Percentiles rank a stretch among this genome's conserved stretches.
Evolutionary conservation across 2,888 invertebrate species (phyloP).

Genomic region (Protonemura montana): DNA sequence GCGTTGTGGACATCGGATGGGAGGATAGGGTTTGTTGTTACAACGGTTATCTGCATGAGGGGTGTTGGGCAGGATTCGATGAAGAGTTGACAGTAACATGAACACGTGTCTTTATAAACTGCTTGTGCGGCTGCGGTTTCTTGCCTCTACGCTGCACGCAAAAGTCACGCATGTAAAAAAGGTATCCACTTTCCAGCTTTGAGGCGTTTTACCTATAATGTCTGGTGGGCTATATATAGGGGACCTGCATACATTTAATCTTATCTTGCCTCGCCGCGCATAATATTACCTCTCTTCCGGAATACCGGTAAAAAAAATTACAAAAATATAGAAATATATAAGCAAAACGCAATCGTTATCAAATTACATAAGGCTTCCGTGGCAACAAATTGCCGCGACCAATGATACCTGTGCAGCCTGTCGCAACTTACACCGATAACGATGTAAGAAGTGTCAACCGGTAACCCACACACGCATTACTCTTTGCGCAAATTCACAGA

Average conservation of each 20-base stretch:
- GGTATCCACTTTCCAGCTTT: too few species aligned
- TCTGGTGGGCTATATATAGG: background rate
- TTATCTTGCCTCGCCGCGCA: background rate
- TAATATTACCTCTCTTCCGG: background rate
- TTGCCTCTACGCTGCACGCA: too few species aligned
- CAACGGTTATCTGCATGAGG: background rate
- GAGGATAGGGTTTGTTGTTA: background rate
- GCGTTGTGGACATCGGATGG: background rate
- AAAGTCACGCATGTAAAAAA: too few species aligned
- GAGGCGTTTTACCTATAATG: too few species aligned
- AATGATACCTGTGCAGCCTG: background rate
- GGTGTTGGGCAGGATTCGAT: background rate
- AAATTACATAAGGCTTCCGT: background rate
- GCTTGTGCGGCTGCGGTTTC: too few species aligned
- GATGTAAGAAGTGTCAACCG: background rate
- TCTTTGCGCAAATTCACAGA: background rate
- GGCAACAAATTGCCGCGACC: background rate
- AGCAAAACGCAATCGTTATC: background rate
- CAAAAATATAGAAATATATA: background rate
- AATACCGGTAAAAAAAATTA: background rate
- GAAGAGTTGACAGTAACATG: too few species aligned
- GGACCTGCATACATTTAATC: slow-evolving; percentile 12
- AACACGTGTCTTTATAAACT: too few species aligned
- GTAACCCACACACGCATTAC: background rate
- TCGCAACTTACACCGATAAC: background rate